Base-by-base conservation (phyloP, 1,140 invertebrate genomes). In the Monomorium pharaonis region DNA sequence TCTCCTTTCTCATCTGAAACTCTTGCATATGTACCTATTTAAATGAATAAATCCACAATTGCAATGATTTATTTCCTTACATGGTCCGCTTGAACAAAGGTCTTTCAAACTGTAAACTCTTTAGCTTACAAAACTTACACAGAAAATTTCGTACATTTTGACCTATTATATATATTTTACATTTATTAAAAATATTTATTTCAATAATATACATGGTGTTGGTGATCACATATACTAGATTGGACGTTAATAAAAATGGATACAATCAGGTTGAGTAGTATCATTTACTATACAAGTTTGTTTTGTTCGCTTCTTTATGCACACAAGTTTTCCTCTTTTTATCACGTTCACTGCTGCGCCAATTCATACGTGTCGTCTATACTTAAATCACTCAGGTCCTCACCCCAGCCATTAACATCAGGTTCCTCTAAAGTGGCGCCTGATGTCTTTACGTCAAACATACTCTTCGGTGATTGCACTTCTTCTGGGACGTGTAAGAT, bases 401-500 rank as follows among this genome's bases (percentile, higher is more conserved):
- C 94, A 0, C 84, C 93, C 95, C 95, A 95, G 1, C 90, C 94
- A 86, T 93, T 93, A 74, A 91, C 88, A n/a, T 91, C 90, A 47
- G 85, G 91, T 7, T 86, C 74, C 30, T 89, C 92, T 18, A 63
- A 77, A 54, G 81, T 72, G 14, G 60, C 80, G n/a, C 85, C 91
- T 5, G 86, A 76, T 21, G 84, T 58, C 67, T 92, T 92, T 47
- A 94, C 88, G 33, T 95, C 94, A 65, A 95, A 95, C 21, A 94
- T 93, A 84, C 93, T 95, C 30, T 92, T 92, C 6, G 84, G 63
- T 62, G 85, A 86, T 12, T 91, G 84, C 5, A 91, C 18, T 54
- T 94, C 90, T 44, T 94, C 90, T 44, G 80, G 83, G n/a, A 96
- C 88, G 60, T 94, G 95, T 0, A 95, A 83, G 33, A 96, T 92